Evolutionary conservation across 2,113 vertebrate genomes (phyloP).

Genomic region (Apeltes quadracus): DNA sequence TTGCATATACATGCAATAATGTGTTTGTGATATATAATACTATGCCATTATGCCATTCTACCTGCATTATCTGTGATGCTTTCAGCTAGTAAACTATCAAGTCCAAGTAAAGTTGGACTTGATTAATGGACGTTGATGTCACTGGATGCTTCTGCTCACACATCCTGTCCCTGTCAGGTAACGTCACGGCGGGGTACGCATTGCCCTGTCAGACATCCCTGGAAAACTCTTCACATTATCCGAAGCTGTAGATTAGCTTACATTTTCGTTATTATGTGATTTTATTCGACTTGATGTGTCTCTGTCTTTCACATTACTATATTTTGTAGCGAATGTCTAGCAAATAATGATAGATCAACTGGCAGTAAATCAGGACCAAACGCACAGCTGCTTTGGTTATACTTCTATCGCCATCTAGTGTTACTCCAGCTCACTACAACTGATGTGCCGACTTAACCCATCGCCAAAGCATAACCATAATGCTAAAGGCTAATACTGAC

Average conservation of each 20-base stretch:
- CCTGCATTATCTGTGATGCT: not conserved
- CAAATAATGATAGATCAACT: not conserved
- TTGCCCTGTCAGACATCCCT: not conserved
- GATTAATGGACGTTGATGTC: slow-evolving; percentile 32
- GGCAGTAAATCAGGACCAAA: not conserved
- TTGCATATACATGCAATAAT: no score
- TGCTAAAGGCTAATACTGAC: slow-evolving; percentile 39
- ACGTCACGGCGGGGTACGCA: slow-evolving; percentile 16
- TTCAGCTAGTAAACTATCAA: not conserved
- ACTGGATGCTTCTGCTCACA: slow-evolving; percentile 20
- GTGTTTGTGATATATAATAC: not conserved
- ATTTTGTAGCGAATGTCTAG: not conserved
- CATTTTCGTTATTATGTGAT: not conserved
- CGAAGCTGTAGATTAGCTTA: not conserved
- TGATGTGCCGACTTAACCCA: not conserved
- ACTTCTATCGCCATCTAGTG: slow-evolving; percentile 61
- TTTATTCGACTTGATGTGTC: not conserved
- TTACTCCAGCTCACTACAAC: slow-evolving; percentile 1
- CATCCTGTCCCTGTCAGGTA: slow-evolving; percentile 19
- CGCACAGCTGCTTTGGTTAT: not conserved
- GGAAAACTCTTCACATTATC: not conserved
- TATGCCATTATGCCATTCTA: not conserved
- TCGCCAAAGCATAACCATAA: slow-evolving; percentile 20
- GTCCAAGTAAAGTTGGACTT: no score
- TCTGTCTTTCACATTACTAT: not conserved